Base-by-base conservation (phyloP, 2,888 invertebrate species). In the Hypselothyrea guttata region DNA sequence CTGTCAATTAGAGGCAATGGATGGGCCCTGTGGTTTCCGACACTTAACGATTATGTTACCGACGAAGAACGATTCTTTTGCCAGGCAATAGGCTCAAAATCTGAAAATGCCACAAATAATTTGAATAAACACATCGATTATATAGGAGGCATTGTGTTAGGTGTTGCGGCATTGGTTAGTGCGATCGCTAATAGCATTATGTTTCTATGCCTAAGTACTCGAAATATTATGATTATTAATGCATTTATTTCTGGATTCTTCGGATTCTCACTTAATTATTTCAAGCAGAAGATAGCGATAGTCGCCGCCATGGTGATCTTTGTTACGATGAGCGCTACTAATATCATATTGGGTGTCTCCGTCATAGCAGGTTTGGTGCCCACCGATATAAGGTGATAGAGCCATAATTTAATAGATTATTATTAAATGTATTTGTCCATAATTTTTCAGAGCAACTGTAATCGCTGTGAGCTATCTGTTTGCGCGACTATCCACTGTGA, bases 311-410 rank as follows among this genome's bases (percentile, higher is more conserved):
- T 73, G 15, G 18, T 57, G 13, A 7, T 13, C 0, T 18, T 71
- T 0, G 41, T 67, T 7, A 31, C 57, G 33, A 11, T 47, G 9
- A 18, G 48, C 7, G 8, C 12, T 4, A 31, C 33, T 30, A n/a
- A 35, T 13, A n/a, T 65, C 3, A 3, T 59, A 1, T 2, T 77
- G 27, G 1, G 15, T 0, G 0, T 27, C 0, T 52, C 65, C 1
- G 13, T 55, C 2, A 7, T 69, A 0, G 42, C 58, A 8, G 75
- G 78, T 13, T 2, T 58, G 13, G 31, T 78, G 16, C 77, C 79
- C 8, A 79, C 77, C 1, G 22, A 59, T 11, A 4, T 76, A 4
- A 74, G 79, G 77, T 79, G 7, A n/a, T n/a, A n/a, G n/a, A 61
- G 46, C 1, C 7, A 9, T 1, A 1, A 8, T 1, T 0, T 11